Percentiles rank a stretch among this genome's conserved stretches.
phyloP scores from a whole-genome alignment of 2,113 vertebrate genomes.

The Grallaria varia region DNA sequence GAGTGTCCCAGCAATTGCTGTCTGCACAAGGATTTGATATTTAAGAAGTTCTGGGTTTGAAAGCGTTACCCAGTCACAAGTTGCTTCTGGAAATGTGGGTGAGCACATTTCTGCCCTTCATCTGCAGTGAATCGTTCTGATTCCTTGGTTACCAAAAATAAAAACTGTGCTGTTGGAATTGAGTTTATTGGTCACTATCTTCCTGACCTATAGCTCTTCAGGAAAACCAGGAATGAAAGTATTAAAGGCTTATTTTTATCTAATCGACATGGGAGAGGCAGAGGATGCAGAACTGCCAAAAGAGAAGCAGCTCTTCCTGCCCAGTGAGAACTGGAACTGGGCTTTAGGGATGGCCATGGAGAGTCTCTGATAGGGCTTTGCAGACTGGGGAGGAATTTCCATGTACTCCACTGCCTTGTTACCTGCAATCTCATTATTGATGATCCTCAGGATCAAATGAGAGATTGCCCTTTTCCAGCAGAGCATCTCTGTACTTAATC shows the following conservation, averaged over 20 bases:
- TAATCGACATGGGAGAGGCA: background rate
- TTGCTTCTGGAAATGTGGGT: background rate
- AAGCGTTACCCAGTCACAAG: background rate
- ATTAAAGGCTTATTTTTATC: slow-evolving; percentile 39
- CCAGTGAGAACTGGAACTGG: background rate
- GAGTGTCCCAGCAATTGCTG: background rate
- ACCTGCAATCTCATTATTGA: slow-evolving; percentile 47
- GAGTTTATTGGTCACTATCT: background rate
- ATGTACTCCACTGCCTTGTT: background rate
- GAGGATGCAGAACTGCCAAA: background rate
- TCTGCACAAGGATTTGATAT: background rate
- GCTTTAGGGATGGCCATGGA: background rate
- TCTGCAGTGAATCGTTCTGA: background rate
- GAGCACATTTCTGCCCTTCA: background rate
- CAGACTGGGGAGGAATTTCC: background rate
- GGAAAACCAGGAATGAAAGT: slow-evolving; percentile 6
- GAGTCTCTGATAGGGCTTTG: background rate
- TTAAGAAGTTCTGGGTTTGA: background rate
- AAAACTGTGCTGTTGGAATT: background rate
- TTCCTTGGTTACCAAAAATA: background rate
- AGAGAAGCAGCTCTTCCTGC: slow-evolving; percentile 16
- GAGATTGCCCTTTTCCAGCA: slow-evolving; percentile 50
- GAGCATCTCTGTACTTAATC: slow-evolving; percentile 52
- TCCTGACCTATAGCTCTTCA: background rate
- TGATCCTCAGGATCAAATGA: slow-evolving; percentile 23